Base-by-base conservation (phyloP, 1,140 invertebrate species). In the Oscheius sp. region DNA sequence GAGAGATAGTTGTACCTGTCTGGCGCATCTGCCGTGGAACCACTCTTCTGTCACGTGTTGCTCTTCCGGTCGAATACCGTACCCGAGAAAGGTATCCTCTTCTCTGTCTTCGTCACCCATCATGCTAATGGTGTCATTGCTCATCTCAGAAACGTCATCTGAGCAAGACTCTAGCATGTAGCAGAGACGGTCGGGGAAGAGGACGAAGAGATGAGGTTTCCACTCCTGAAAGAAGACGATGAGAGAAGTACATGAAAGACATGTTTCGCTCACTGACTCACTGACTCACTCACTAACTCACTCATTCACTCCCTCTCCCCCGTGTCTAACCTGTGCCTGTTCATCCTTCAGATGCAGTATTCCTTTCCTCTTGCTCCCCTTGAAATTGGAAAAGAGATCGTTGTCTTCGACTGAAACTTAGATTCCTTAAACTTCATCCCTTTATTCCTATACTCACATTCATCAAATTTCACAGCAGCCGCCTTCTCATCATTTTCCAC, bases 11-110 rank as follows among this genome's bases (percentile, higher is more conserved):
- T 72, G 45, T 63, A 78, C 81, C 18, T 82, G 78, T 66, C 82
- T 35, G 20, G 68, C 82, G 28, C 82, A 73, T 29, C 79, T 79
- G 45, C 81, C 81, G 63, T 83, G 81, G 66, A 84, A 83, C 81
- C 81, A 83, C 59, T 83, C 81, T 63, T 83, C 81, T 13, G 82
- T 84, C 4, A 83, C 78, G 49, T 83, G 81, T 75, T 82, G 81
- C 42, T 83, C 82, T 68, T 83, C 79, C 18, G 80, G 78, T 45
- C 78, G 70, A 52, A 84, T 81, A 45, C 74, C 82, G 49, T 81
- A 79, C 52, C 76, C 78, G 29, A 26, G 62, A 28, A 62, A 64
- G 15, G 61, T 49, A 23, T 62, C 68, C 45, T 82, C 80, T 52
- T 73, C 73, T 32, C 68, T n/a, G 20, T 81, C 81, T 7, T 81